Percentiles rank a stretch among this genome's conserved stretches.
Conservation (phyloP, 2,113 vertebrate species). For the Menidia beryllina region DNA sequence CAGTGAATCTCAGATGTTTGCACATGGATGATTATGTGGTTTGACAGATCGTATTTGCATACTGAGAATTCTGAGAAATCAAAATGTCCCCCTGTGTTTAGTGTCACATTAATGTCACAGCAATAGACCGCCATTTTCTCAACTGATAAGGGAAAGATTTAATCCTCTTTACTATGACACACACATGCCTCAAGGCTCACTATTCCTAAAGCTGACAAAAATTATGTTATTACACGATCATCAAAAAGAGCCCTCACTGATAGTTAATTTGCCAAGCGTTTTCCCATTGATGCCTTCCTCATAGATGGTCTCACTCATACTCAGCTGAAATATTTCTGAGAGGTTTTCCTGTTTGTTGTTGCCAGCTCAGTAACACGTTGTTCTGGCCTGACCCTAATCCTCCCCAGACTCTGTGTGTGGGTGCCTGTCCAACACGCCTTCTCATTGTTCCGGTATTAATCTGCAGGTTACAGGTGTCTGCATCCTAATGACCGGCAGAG, state of each 20-base stretch:
- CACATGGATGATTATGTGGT: slow-evolving; percentile 33
- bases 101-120: slow-evolving; percentile 54
- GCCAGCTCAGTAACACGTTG: slow-evolving; percentile 52
- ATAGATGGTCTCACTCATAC: not conserved
- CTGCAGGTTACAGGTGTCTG: slow-evolving; percentile 56
- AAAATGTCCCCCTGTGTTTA: slow-evolving; percentile 32
- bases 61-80: slow-evolving; percentile 16
- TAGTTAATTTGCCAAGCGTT: not conserved
- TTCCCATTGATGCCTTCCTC: not conserved
- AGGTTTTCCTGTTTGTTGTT: slow-evolving; percentile 32
- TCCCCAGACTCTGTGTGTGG: slow-evolving; percentile 50
- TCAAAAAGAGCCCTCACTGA: not conserved
- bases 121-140: slow-evolving; percentile 53
- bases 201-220: not conserved
- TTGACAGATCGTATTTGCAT: slow-evolving; percentile 34
- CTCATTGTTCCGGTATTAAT: slow-evolving; percentile 57
- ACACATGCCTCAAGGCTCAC: slow-evolving; percentile 1
- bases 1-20: not conserved
- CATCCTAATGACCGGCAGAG: not conserved
- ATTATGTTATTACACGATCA: slow-evolving; percentile 6
- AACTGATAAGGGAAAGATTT: slow-evolving; percentile 40
- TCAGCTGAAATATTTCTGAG: not conserved
- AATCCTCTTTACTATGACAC: slow-evolving; percentile 65
- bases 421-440: slow-evolving; percentile 29
- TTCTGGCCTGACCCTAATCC: slow-evolving; percentile 75